Evolutionary conservation across 2,888 invertebrate genomes (phyloP).

Genomic region (Chaetogeoica ovagalla): DNA sequence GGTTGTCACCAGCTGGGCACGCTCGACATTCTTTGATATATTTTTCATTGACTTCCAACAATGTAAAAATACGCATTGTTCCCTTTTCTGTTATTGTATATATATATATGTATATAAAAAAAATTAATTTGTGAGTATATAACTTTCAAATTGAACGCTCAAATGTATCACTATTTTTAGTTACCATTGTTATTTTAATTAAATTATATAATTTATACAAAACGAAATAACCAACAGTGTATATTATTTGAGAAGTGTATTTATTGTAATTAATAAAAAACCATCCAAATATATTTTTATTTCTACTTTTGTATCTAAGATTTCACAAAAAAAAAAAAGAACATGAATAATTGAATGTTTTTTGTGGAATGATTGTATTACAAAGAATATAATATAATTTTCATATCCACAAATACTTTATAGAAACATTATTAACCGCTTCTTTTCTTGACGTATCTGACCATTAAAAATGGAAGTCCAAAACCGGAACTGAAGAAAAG

Average conservation of each 20-base stretch:
- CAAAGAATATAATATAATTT: background rate
- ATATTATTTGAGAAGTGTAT: background rate
- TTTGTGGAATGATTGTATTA: background rate
- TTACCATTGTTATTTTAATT: too few relatives aligned
- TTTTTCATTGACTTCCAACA: too few relatives aligned
- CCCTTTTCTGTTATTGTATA: too few relatives aligned
- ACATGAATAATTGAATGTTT: constrained; percentile 7
- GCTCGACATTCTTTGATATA: too few relatives aligned
- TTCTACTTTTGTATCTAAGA: background rate
- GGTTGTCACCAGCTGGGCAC: too few relatives aligned
- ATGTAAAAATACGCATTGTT: too few relatives aligned
- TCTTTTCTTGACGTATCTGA: constrained; percentile 33
- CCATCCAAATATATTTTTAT: background rate
- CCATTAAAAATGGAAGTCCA: constrained; percentile 47
- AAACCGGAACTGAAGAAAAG: constrained; percentile 31
- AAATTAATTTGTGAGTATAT: too few relatives aligned
- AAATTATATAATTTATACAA: too few relatives aligned
- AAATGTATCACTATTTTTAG: too few relatives aligned
- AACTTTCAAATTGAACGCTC: too few relatives aligned
- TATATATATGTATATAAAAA: too few relatives aligned
- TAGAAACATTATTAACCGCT: constrained; percentile 31
- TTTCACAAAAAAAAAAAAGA: background rate
- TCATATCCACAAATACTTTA: constrained; percentile 14
- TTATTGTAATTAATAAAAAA: constrained; percentile 14
- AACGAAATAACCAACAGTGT: too few relatives aligned